A percentile compares a stretch with the other conserved stretches of the same genome.
Conservation (phyloP, 2,113 vertebrate genomes). For the Motacilla alba region DNA sequence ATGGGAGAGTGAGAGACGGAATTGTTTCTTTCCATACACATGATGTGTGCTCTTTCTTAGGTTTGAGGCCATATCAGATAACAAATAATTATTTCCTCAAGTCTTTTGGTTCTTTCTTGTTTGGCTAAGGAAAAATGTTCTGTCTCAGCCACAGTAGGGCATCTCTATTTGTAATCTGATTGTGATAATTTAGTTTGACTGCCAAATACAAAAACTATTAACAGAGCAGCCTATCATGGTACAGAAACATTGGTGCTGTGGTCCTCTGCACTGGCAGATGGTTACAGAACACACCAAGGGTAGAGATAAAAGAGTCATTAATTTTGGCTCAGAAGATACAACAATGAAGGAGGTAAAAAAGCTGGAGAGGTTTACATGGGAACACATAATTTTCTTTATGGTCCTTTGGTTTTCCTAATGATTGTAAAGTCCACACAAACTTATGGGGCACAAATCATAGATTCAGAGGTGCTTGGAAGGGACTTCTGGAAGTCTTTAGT, state of each 20-base stretch:
- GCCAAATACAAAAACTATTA: not conserved
- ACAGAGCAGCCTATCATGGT: not conserved
- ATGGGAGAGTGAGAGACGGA: not conserved
- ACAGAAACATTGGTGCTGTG: not conserved
- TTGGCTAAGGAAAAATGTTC: not conserved
- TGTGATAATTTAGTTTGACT: not conserved
- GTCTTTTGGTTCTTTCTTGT: not conserved
- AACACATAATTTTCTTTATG: not conserved
- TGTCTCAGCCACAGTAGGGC: fast-evolving
- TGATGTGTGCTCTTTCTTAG: fast-evolving
- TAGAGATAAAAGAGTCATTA: not conserved
- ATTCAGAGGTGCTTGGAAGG: not conserved
- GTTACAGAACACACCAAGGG: not conserved
- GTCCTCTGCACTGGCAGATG: not conserved
- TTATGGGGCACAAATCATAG: not conserved
- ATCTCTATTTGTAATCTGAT: not conserved
- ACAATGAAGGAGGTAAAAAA: not conserved
- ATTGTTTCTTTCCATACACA: not conserved
- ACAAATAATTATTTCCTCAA: not conserved
- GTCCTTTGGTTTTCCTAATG: not conserved
- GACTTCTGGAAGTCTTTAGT: not conserved
- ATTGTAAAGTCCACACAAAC: not conserved
- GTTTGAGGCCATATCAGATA: not conserved
- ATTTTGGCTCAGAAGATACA: not conserved
- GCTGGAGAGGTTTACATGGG: not conserved